These are phyloP conservation scores for Scelioninae gen. 1 DNA, from an alignment of 2,888 invertebrate genomes.

Conservation along the genomic window DNA sequence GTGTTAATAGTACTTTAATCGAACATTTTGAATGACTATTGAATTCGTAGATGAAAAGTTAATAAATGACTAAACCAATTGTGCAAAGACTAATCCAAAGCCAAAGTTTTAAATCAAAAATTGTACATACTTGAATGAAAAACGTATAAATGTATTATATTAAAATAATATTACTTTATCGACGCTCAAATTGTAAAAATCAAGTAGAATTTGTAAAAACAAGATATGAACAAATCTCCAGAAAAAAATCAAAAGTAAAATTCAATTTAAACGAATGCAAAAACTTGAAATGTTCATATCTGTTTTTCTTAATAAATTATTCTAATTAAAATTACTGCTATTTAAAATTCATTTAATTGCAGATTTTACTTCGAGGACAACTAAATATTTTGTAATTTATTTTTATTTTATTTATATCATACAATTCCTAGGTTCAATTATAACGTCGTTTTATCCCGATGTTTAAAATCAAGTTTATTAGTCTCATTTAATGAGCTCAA, in stretches of 20 bases:
- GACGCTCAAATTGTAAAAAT: too few species aligned
- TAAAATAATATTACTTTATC: conserved; percentile 16
- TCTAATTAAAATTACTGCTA: too few species aligned
- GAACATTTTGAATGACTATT: conserved; percentile 1
- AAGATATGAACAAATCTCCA: too few species aligned
- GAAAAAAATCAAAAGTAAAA: too few species aligned
- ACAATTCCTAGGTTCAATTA: conserved; percentile 33
- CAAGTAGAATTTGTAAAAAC: too few species aligned
- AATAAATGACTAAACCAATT: too few species aligned
- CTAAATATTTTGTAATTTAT: conserved; percentile 3
- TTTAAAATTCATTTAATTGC: conserved; percentile 2
- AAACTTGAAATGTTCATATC: background rate
- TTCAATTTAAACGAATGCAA: too few species aligned
- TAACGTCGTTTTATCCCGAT: too few species aligned
- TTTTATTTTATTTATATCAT: conserved; percentile 9
- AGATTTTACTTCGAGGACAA: conserved; percentile 15
- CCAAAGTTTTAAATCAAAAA: conserved; percentile 31
- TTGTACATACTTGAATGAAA: conserved; percentile 21
- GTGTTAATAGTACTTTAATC: conserved; percentile 50
- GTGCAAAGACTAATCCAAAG: conserved; percentile 33
- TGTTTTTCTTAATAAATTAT: conserved; percentile 1
- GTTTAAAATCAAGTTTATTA: too few species aligned
- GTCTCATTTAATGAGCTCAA: conserved; percentile 46
- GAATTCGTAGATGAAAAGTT: background rate
- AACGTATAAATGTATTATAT: too few species aligned